Percentiles rank a stretch among this genome's conserved stretches.
Conservation (phyloP, 53 echinoderm and acorn worm species). For the Astropecten irregularis region DNA sequence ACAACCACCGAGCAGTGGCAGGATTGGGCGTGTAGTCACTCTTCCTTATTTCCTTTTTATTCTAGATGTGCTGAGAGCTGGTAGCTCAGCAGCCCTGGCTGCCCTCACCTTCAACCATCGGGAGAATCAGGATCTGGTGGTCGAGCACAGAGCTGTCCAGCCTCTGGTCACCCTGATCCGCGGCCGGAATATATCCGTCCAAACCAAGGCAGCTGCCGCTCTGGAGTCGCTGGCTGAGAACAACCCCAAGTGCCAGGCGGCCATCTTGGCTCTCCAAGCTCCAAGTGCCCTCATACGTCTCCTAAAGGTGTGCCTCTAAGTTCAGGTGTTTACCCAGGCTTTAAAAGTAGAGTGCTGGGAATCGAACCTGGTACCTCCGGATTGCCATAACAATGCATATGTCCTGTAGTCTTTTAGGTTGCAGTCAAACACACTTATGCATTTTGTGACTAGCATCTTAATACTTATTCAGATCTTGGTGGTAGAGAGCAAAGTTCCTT, state of each 20-base stretch:
- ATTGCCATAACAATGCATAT: too few relatives aligned
- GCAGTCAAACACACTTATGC: too few relatives aligned
- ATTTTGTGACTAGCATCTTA: too few relatives aligned
- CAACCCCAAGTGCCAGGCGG: slow-evolving; percentile 86
- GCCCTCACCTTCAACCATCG: slow-evolving; percentile 75
- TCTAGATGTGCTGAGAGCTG: slow-evolving; percentile 85
- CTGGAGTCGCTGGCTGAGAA: slow-evolving; percentile 85
- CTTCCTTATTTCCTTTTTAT: too few relatives aligned
- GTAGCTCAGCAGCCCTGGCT: slow-evolving; percentile 88
- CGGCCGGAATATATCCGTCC: slow-evolving; percentile 92
- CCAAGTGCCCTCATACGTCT: slow-evolving; percentile 85
- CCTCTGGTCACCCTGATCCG: slow-evolving; percentile 86
- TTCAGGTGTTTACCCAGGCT: too few relatives aligned
- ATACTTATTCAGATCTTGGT: too few relatives aligned
- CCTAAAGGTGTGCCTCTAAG: slow-evolving; percentile 69
- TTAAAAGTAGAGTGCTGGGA: too few relatives aligned
- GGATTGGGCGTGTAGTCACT: too few relatives aligned
- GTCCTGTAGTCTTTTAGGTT: too few relatives aligned
- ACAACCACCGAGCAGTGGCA: too few relatives aligned
- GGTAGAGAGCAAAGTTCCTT: too few relatives aligned
- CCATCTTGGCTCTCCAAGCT: slow-evolving; percentile 80
- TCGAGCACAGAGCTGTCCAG: slow-evolving; percentile 77
- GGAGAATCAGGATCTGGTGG: slow-evolving; percentile 81
- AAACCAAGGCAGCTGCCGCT: slow-evolving; percentile 94
- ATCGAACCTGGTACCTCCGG: too few relatives aligned